A percentile compares a stretch with the other conserved stretches of the same genome.
phyloP scores from a whole-genome alignment of 2,888 invertebrate species.

The Brachylomia viminalis region DNA sequence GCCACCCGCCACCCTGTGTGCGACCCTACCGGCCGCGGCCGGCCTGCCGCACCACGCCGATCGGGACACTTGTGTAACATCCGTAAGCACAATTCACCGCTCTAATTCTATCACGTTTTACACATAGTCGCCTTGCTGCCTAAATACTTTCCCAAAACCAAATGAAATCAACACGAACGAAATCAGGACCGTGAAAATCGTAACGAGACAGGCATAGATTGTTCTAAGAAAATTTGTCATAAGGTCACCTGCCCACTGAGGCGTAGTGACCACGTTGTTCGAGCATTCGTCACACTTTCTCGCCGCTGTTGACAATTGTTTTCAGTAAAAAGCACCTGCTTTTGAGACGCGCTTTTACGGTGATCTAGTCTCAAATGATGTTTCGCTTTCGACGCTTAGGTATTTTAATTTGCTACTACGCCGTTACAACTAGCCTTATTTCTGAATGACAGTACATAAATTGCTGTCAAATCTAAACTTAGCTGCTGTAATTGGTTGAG shows the following conservation, averaged over 20 bases:
- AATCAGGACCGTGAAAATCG: conserved; percentile 34
- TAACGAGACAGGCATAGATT: conserved; percentile 32
- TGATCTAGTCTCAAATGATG: conserved; percentile 37
- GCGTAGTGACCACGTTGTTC: conserved; percentile 47
- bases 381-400: conserved; percentile 23
- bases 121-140: neutral
- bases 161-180: conserved; percentile 19
- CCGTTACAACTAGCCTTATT: conserved; percentile 1
- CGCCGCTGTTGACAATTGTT: conserved; percentile 42
- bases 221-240: conserved; percentile 48
- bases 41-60: neutral
- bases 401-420: conserved; percentile 14
- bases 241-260: conserved; percentile 55
- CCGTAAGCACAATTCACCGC: neutral
- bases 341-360: conserved; percentile 28
- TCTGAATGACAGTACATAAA: neutral
- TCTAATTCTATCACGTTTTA: neutral
- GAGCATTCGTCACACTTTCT: conserved; percentile 64
- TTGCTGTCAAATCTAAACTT: neutral
- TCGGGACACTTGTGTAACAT: neutral
- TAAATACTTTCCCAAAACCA: conserved; percentile 41
- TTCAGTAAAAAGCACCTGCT: conserved; percentile 59
- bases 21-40: too few relatives aligned
- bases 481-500: neutral
- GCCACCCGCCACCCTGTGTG: too few relatives aligned